Percentiles rank a stretch among this genome's conserved stretches.
These are phyloP conservation scores for Tenualosa ilisha DNA, from an alignment of 2,797 vertebrate genomes.

Conservation along the genomic window DNA sequence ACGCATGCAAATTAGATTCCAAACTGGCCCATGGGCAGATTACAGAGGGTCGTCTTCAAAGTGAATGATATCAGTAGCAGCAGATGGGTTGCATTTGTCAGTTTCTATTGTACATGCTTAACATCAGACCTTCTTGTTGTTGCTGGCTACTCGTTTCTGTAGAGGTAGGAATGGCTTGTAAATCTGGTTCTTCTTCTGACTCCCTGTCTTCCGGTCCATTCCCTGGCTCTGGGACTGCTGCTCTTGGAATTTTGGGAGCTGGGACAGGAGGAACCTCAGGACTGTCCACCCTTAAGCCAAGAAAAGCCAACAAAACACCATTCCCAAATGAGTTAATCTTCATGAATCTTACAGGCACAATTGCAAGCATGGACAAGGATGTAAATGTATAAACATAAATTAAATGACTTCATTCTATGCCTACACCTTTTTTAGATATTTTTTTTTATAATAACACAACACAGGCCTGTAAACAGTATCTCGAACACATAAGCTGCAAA, in stretches of 20 bases:
- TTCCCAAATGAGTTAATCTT: conserved; percentile 15
- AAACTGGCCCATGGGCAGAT: conserved; percentile 20
- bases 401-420: not conserved
- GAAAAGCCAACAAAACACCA: conserved; percentile 57
- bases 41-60: conserved; percentile 11
- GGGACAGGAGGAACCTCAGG: conserved; percentile 64
- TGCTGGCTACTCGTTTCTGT: conserved; percentile 28
- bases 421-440: not conserved
- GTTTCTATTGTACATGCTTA: not conserved
- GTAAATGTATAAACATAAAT: not conserved
- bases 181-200: conserved; percentile 26
- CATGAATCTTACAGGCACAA: not conserved
- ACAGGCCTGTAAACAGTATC: conserved; percentile 37
- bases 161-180: conserved; percentile 35
- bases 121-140: conserved; percentile 16
- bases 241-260: conserved; percentile 67
- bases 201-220: conserved; percentile 22
- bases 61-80: conserved; percentile 8
- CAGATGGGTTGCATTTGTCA: not conserved
- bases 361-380: not conserved
- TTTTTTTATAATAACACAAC: not conserved
- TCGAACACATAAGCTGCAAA: not conserved
- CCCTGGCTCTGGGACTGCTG: conserved; percentile 30
- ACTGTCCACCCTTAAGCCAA: conserved; percentile 63
- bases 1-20: conserved; percentile 20